A percentile compares a stretch with the other conserved stretches of the same genome.
These are phyloP conservation scores for Carapus acus DNA, from an alignment of 2,797 vertebrate genomes.

Conservation along the genomic window DNA sequence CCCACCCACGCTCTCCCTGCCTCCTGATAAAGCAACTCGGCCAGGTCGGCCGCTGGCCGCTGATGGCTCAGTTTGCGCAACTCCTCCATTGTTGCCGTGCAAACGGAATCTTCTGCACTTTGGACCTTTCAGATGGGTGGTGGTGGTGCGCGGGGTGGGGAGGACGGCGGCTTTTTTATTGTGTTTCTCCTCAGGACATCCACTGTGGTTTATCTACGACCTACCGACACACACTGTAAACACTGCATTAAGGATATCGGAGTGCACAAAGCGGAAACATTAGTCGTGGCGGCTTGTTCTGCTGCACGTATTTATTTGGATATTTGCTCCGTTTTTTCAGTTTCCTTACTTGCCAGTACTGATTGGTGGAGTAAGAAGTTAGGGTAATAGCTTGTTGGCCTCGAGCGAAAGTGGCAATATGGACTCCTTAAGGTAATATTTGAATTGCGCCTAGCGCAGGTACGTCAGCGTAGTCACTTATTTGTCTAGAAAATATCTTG, in stretches of 20 bases:
- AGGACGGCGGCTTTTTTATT: no score
- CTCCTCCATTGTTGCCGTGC: constrained; percentile 61
- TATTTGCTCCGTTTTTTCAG: no score
- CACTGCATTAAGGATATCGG: constrained; percentile 58
- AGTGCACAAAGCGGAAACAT: constrained; percentile 51
- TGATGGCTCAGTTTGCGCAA: constrained; percentile 65
- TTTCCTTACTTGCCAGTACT: no score
- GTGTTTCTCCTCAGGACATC: constrained; percentile 63
- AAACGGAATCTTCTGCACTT: constrained; percentile 65
- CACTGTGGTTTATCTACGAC: constrained; percentile 57
- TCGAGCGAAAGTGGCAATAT: no score
- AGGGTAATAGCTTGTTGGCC: no score
- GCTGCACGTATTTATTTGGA: constrained; percentile 10
- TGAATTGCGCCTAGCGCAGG: no score
- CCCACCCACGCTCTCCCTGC: constrained; percentile 37
- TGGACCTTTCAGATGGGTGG: constrained; percentile 60
- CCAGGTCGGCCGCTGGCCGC: constrained; percentile 42
- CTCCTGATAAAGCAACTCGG: constrained; percentile 65
- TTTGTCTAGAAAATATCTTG: constrained; percentile 56
- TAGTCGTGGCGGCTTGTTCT: constrained; percentile 19
- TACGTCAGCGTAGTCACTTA: constrained; percentile 16
- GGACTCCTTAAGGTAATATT: no score
- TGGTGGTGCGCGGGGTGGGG: no score
- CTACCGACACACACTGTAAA: constrained; percentile 53
- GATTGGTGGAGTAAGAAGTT: no score